Evolutionary conservation across 1,140 invertebrate genomes (phyloP).

Genomic region (Brachystomella parvula): DNA sequence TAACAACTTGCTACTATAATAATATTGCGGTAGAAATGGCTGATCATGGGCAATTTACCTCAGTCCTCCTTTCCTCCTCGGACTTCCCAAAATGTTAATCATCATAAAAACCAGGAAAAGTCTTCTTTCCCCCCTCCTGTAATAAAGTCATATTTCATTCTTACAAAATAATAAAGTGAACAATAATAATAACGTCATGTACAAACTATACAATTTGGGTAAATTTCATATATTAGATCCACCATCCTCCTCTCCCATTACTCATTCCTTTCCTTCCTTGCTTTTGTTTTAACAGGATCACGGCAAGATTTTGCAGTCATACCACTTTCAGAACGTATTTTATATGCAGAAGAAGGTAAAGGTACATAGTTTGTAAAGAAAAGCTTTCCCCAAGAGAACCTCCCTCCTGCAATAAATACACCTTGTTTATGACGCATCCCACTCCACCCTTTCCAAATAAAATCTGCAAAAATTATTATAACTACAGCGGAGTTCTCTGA

Average conservation of each 20-base stretch:
- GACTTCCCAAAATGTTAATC: conserved; percentile 1
- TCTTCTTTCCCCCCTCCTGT: not conserved
- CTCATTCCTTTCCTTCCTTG: no score
- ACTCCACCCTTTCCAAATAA: not conserved
- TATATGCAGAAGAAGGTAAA: no score
- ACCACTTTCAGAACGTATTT: no score
- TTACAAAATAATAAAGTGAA: not conserved
- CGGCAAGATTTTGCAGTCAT: no score
- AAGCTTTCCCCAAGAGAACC: no score
- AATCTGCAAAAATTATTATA: not conserved
- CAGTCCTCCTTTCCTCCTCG: no score
- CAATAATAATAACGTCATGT: not conserved
- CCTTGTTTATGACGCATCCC: not conserved
- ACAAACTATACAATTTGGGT: not conserved
- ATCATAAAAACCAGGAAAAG: not conserved
- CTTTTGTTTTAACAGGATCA: no score
- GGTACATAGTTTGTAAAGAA: not conserved
- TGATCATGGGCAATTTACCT: conserved; percentile 7
- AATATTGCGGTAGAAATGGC: not conserved
- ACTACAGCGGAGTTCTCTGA: not conserved
- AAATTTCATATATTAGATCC: no score
- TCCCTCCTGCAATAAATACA: not conserved
- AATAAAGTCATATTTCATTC: conserved; percentile 10
- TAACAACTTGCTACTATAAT: not conserved
- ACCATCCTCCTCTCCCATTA: not conserved